Percentiles rank a stretch among this genome's conserved stretches.
Conservation (phyloP, 2,113 vertebrate species). For the Phycodurus eques region DNA sequence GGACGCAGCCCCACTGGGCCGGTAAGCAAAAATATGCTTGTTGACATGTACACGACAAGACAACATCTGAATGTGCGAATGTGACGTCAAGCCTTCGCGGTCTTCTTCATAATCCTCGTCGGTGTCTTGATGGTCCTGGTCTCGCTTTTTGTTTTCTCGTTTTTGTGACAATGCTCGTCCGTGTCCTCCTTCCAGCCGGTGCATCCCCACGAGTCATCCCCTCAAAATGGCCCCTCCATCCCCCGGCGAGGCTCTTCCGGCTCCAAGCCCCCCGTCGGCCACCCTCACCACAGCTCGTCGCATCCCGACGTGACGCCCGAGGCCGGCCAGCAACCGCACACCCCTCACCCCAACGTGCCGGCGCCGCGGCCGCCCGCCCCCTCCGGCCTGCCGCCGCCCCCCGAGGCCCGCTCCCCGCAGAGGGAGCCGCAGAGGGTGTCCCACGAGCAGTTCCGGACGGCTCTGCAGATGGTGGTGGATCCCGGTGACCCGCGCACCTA, state of each 20-base stretch:
- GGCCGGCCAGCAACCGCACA: constrained; percentile 63
- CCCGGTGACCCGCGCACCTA: constrained; percentile 86
- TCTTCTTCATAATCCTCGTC: too few relatives aligned
- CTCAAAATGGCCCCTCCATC: constrained; percentile 77
- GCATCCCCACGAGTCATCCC: constrained; percentile 66
- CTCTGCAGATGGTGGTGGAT: constrained; percentile 91
- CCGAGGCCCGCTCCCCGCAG: constrained; percentile 75
- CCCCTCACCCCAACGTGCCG: constrained; percentile 63
- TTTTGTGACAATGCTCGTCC: neutral
- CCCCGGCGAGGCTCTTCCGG: constrained; percentile 31
- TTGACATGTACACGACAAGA: neutral
- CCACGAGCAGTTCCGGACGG: constrained; percentile 90
- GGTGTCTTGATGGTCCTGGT: too few relatives aligned
- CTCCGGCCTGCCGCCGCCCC: constrained; percentile 12
- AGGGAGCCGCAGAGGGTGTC: constrained; percentile 88
- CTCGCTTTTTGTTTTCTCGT: neutral
- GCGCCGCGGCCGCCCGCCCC: constrained; percentile 43
- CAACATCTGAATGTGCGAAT: neutral
- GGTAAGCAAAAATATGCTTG: constrained; percentile 65
- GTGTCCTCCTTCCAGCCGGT: constrained; percentile 36
- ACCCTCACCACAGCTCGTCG: constrained; percentile 72
- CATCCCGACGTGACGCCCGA: constrained; percentile 65
- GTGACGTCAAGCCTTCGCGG: too few relatives aligned
- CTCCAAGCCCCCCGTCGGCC: constrained; percentile 54
- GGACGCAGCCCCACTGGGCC: constrained; percentile 75